These are phyloP conservation scores for Rhynchomys soricoides DNA, from an alignment of 2,113 vertebrate species.

Conservation along the genomic window DNA sequence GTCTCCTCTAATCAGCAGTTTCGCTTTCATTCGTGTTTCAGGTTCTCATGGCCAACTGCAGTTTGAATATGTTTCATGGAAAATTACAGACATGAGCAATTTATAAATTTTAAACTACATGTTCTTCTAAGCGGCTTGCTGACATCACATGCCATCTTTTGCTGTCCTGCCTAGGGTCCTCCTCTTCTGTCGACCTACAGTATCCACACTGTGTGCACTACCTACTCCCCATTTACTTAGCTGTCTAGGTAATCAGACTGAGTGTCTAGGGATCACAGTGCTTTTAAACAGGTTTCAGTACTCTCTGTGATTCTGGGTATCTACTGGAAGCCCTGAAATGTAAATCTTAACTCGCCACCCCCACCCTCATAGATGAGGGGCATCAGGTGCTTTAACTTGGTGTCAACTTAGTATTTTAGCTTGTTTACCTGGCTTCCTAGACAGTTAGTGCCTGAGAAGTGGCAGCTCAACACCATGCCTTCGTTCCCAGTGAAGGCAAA, in stretches of 20 bases:
- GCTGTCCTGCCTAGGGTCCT: background rate
- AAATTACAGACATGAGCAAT: background rate
- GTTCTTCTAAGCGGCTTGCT: background rate
- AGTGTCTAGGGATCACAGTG: background rate
- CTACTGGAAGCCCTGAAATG: background rate
- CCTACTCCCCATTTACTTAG: background rate
- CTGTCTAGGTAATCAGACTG: background rate
- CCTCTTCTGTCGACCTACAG: background rate
- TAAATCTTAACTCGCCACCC: background rate
- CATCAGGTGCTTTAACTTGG: background rate
- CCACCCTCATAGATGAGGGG: background rate
- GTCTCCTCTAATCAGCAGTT: background rate
- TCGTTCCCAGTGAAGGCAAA: background rate
- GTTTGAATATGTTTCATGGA: background rate
- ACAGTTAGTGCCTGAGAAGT: background rate
- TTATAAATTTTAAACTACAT: background rate
- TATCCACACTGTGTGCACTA: background rate
- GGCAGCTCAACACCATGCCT: background rate
- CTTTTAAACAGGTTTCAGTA: background rate
- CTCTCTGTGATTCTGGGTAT: background rate
- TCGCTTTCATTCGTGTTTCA: background rate
- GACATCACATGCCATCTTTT: background rate
- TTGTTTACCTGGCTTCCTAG: background rate
- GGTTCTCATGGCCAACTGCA: background rate
- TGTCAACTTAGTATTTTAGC: slow-evolving; percentile 15